Evolutionary conservation across 1,140 invertebrate genomes (phyloP), one percentile per base, ranked within the genome.

Genomic region (Drosophila athabasca): DNA sequence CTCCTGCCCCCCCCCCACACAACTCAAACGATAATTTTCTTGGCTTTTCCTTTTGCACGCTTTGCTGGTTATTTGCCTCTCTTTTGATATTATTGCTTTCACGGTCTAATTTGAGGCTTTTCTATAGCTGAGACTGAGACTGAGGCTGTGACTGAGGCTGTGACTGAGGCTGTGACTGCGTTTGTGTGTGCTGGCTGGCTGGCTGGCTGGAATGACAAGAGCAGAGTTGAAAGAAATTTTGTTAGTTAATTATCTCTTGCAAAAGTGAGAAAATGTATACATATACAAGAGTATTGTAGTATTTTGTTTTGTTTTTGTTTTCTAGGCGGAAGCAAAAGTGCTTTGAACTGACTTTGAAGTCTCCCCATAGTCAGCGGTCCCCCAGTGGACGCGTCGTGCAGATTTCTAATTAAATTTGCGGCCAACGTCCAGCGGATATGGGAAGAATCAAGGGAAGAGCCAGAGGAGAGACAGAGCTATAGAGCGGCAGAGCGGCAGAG

Each of bases 341-440:
- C 82, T 76, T 87, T 87, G 83, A 87, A 87, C 83, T 68, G 67
- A 48, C 64, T 60, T 59, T 57, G 45, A 49, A 62, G 62, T 50
- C 17, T 41, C 61, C 24, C 35, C 24, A 2, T 3, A 24, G 24
- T 39, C 31, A 1, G 0, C 31, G 3, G 8, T 35, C 8, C 13
- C 11, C 17, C 39, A 80, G 57, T 22, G 61, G 24, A 64, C 53
- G 44, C 68, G 64, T 71, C 64, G 69, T 79, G 66, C 81, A 74
- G 82, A 78, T 82, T 78, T 81, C 74, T 85, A 82, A 87, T 85
- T 85, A 65, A 78, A 81, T 85, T 87, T 64, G 80, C 69, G 77
- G 81, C 64, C 81, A 87, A 77, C 65, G 81, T 74, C 64, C 82
- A 85, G 61, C 82, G 82, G 83, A 87, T 87, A 78, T 62, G 70